These are phyloP conservation scores for Tipula confusa DNA, from an alignment of 2,888 invertebrate species.

Conservation along the genomic window DNA sequence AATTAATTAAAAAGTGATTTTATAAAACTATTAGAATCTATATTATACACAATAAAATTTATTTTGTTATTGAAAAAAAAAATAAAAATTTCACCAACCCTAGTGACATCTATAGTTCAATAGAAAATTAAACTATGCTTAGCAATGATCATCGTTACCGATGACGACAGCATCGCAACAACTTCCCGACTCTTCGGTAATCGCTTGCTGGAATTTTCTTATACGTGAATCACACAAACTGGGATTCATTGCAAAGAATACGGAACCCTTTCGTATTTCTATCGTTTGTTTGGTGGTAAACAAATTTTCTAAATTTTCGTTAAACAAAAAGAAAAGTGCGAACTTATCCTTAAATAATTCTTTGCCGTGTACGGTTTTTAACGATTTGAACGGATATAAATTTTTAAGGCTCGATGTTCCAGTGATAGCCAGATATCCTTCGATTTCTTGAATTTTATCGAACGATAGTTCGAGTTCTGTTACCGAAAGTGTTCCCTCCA, in stretches of 20 bases:
- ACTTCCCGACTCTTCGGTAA: background rate
- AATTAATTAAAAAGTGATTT: background rate
- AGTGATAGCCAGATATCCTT: background rate
- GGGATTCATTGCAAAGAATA: conserved; percentile 29
- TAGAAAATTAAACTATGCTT: background rate
- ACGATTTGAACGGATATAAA: background rate
- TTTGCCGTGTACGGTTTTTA: background rate
- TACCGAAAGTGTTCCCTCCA: background rate
- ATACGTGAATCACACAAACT: background rate
- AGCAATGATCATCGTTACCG: conserved; percentile 21
- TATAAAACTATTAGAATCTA: background rate
- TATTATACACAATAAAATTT: background rate
- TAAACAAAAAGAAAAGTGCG: background rate
- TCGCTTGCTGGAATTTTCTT: background rate
- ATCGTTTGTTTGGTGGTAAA: background rate
- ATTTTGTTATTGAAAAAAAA: background rate
- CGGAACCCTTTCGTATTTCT: background rate
- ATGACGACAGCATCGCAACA: conserved; percentile 26
- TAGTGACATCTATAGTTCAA: background rate
- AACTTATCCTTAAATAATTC: background rate
- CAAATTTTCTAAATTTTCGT: background rate
- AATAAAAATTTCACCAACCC: background rate
- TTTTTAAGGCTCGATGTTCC: background rate
- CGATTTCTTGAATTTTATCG: background rate
- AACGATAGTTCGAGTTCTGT: background rate